phyloP scores from a whole-genome alignment of 2,797 vertebrate species.

The Pseudochirops corinnae region DNA sequence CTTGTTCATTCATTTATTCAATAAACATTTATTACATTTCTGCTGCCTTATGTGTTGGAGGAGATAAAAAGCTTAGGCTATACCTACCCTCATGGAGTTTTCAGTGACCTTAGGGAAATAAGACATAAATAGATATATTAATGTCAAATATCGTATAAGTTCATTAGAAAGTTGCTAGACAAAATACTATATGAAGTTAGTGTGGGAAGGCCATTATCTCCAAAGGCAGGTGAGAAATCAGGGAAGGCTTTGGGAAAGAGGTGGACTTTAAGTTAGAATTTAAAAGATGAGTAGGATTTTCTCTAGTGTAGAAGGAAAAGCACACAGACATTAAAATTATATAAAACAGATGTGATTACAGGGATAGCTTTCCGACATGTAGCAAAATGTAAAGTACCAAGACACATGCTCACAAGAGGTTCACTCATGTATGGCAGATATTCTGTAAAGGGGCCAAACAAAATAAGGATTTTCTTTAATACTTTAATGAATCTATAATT shows the following conservation, averaged over 20 bases:
- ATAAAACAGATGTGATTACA: background rate
- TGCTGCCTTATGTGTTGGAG: background rate
- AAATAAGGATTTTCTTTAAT: background rate
- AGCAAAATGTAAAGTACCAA: background rate
- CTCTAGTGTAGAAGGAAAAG: background rate
- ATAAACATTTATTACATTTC: background rate
- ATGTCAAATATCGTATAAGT: background rate
- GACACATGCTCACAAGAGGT: background rate
- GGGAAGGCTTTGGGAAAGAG: background rate
- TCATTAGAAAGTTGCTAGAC: background rate
- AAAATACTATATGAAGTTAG: background rate
- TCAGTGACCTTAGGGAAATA: background rate
- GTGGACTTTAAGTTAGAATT: background rate
- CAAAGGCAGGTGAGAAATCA: background rate
- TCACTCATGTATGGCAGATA: background rate
- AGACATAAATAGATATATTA: background rate
- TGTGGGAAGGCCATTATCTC: background rate
- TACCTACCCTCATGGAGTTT: background rate
- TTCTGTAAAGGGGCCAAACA: background rate
- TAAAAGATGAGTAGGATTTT: background rate
- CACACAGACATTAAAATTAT: background rate
- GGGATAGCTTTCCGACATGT: background rate
- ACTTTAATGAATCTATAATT: background rate
- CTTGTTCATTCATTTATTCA: background rate
- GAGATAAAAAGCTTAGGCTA: background rate